Evolutionary conservation across 2,888 invertebrate genomes (phyloP).

Genomic region (Andrena dorsata): DNA sequence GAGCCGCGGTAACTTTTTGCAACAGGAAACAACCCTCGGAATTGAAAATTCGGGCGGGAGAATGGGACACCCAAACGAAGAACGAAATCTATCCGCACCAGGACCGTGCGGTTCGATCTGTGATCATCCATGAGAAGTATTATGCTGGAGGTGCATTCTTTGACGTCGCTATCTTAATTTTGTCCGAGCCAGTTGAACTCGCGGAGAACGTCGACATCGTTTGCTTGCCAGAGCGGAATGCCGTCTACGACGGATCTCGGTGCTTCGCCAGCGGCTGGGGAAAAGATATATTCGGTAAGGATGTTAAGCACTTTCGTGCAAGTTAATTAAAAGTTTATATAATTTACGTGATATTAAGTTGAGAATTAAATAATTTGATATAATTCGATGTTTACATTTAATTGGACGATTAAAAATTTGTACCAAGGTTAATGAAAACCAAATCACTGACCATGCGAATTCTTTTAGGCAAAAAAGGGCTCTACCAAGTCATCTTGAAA

Average conservation of each 20-base stretch:
- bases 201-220: conserved; percentile 90
- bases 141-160: conserved; percentile 90
- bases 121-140: conserved; percentile 88
- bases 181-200: conserved; percentile 87
- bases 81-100: conserved; percentile 90
- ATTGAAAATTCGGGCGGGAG: conserved; percentile 89
- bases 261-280: conserved; percentile 93
- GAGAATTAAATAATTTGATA: too few relatives aligned
- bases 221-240: conserved; percentile 87
- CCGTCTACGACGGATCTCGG: conserved; percentile 85
- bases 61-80: conserved; percentile 93
- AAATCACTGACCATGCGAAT: too few relatives aligned
- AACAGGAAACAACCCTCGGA: conserved; percentile 73
- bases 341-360: too few relatives aligned
- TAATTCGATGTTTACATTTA: too few relatives aligned
- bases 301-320: neutral
- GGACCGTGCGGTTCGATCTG: conserved; percentile 88
- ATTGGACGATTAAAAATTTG: too few relatives aligned
- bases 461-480: conserved; percentile 84
- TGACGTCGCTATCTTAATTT: conserved; percentile 90
- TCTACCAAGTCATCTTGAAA: conserved; percentile 89
- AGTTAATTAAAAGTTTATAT: neutral
- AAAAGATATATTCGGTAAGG: conserved; percentile 89
- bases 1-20: neutral
- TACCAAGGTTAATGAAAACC: neutral